phyloP scores from a whole-genome alignment of 2,888 invertebrate species.

The Sesamia inferens region DNA sequence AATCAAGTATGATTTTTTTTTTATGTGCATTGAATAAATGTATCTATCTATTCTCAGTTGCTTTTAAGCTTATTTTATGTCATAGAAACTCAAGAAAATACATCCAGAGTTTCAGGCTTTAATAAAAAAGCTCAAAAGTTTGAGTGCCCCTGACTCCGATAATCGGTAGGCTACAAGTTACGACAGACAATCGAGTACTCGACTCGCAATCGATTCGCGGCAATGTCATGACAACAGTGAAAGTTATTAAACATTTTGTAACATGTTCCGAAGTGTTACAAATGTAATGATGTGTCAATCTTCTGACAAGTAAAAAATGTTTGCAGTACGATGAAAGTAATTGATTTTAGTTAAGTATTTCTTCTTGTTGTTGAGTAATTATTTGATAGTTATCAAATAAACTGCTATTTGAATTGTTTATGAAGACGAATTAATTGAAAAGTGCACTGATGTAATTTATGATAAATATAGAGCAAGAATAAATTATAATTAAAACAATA shows the following conservation, averaged over 20 bases:
- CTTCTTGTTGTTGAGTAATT: slow-evolving; percentile 27
- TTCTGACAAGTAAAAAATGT: slow-evolving; percentile 36
- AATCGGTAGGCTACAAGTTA: slow-evolving; percentile 43
- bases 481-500: neutral
- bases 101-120: neutral
- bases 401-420: slow-evolving; percentile 16
- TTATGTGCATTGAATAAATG: neutral
- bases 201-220: slow-evolving; percentile 53
- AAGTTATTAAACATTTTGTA: slow-evolving; percentile 61
- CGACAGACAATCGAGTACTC: slow-evolving; percentile 39
- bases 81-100: neutral
- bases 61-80: neutral
- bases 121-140: slow-evolving; percentile 4
- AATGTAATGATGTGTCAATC: slow-evolving; percentile 57
- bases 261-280: slow-evolving; percentile 49
- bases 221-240: slow-evolving; percentile 66
- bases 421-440: neutral
- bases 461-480: neutral
- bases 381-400: slow-evolving; percentile 36
- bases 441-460: neutral
- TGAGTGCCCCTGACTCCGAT: slow-evolving; percentile 10
- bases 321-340: slow-evolving; percentile 45
- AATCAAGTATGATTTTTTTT: neutral
- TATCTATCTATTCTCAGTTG: neutral
- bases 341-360: slow-evolving; percentile 35